A percentile compares a stretch with the other conserved stretches of the same genome.
These are phyloP conservation scores for Panzeria rudis DNA, from an alignment of 2,888 invertebrate species.

Conservation along the genomic window DNA sequence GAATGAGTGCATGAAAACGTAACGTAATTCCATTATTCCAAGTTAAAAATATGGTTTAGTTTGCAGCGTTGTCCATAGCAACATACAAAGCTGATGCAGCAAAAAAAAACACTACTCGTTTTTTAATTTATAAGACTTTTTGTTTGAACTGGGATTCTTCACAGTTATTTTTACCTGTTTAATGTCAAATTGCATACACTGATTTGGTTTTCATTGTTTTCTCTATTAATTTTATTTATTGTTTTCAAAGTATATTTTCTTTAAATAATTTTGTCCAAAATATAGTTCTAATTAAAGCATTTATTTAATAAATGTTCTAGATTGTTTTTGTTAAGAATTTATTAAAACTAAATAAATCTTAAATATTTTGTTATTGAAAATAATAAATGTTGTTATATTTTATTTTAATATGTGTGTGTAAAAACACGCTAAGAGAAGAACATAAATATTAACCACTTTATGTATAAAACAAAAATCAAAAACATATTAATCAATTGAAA, in stretches of 20 bases:
- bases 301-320: slow-evolving; percentile 68
- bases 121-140: too few relatives aligned
- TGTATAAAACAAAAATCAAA: slow-evolving; percentile 50
- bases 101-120: too few relatives aligned
- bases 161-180: too few relatives aligned
- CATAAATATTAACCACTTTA: slow-evolving; percentile 31
- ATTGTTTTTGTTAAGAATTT: slow-evolving; percentile 33
- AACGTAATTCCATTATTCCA: too few relatives aligned
- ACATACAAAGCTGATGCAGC: too few relatives aligned
- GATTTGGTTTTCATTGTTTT: slow-evolving; percentile 10
- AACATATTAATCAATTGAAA: slow-evolving; percentile 24
- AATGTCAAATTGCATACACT: neutral
- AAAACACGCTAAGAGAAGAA: slow-evolving; percentile 35
- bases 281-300: slow-evolving; percentile 61
- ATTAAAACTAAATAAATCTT: slow-evolving; percentile 51
- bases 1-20: too few relatives aligned
- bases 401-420: slow-evolving; percentile 20
- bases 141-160: too few relatives aligned
- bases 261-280: slow-evolving; percentile 56
- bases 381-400: slow-evolving; percentile 36
- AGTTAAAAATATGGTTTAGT: too few relatives aligned
- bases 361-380: slow-evolving; percentile 37
- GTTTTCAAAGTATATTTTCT: slow-evolving; percentile 25
- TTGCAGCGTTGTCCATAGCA: too few relatives aligned
- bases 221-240: slow-evolving; percentile 38